Evolutionary conservation across 2,797 vertebrate species (phyloP).

Genomic region (Sciaenops ocellatus): DNA sequence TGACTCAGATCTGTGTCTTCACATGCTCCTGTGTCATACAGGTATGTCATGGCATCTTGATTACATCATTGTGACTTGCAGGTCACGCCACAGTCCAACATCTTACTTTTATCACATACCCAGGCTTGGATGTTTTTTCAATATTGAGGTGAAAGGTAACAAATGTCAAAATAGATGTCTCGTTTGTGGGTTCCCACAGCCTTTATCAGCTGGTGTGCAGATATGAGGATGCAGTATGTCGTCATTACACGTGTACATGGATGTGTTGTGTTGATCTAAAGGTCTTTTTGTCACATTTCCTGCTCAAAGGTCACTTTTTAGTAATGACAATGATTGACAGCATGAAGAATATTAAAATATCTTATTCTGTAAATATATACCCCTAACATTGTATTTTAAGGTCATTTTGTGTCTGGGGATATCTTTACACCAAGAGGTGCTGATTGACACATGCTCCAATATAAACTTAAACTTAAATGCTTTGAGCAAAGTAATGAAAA

Average conservation of each 20-base stretch:
- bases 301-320: slow-evolving; percentile 48
- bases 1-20: neutral
- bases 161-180: neutral
- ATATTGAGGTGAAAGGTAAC: slow-evolving; percentile 15
- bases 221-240: slow-evolving; percentile 30
- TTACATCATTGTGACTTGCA: slow-evolving; percentile 6
- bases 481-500: neutral
- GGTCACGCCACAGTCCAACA: neutral
- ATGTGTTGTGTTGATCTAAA: slow-evolving; percentile 19
- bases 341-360: neutral
- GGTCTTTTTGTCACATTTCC: slow-evolving; percentile 15
- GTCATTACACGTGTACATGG: neutral
- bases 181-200: neutral
- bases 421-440: neutral
- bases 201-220: slow-evolving; percentile 21
- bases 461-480: neutral
- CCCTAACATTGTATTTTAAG: neutral
- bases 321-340: neutral
- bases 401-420: neutral
- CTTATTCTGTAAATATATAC: slow-evolving; percentile 5
- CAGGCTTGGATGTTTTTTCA: slow-evolving; percentile 1
- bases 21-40: neutral
- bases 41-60: neutral
- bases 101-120: neutral
- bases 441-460: neutral